Base-by-base conservation (phyloP, 1,140 invertebrate genomes). In the Pseudomyrmex gracilis region DNA sequence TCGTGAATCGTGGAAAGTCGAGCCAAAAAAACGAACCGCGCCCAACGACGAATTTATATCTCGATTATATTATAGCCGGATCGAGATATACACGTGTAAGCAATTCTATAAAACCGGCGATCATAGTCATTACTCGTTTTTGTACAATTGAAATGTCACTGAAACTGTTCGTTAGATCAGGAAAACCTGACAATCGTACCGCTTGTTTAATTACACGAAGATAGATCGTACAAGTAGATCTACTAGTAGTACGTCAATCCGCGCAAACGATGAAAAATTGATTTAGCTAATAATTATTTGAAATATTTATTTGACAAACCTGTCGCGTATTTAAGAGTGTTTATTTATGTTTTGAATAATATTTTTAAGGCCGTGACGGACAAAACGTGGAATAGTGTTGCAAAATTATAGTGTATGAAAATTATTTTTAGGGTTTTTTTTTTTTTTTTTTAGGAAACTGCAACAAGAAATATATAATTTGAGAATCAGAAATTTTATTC, bases 1-100 rank as follows among this genome's bases (percentile, higher is more conserved):
- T 57, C 77, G 24, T 34, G 45, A 66, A 73, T 64, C 55, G 82
- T 84, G 83, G 86, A 89, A 90, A 86, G 70, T 68, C 67, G 68
- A 86, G 63, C 61, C 34, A 49, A 49, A 47, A 70, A 78, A 34
- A 34, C 34, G 45, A 15, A 24, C 82, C 83, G 78, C 86, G 76
- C 13, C 63, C 34, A 58, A 10, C 15, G 22, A 43, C 61, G 20
- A 47, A 70, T 78, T 68, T 24, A 34, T 34, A 22, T 43, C 15
- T 51, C 15, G 22, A 22, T 83, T 61, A 43, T 58, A 47, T 68
- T 70, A 34, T 70, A 34, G 15, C 51, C 47, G 34, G 34, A 34
- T 34, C 34, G 22, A 49, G 10, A 58, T 55, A 58, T 55, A 17
- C 24, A 58, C 34, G 24, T 76, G 20, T 47, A 58, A 71, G 53